Evolutionary conservation across 2,797 vertebrate genomes (phyloP).

Genomic region (Sarcoramphus papa): DNA sequence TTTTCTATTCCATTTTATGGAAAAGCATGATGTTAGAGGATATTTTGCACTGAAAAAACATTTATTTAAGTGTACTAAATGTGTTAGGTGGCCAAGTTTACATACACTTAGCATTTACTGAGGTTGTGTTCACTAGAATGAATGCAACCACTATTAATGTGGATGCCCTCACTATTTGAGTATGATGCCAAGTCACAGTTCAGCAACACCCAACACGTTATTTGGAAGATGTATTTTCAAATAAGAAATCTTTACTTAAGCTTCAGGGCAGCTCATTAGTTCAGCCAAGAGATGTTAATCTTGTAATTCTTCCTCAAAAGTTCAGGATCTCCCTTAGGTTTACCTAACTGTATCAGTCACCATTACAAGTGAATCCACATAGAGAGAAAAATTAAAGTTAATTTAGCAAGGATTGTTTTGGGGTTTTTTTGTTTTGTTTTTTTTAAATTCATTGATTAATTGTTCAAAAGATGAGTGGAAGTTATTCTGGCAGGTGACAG

Average conservation of each 20-base stretch:
- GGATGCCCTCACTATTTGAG: not conserved
- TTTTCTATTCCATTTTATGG: not conserved
- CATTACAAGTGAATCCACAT: not conserved
- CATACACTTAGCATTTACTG: not conserved
- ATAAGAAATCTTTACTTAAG: not conserved
- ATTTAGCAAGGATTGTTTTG: not conserved
- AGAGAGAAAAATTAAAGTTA: not conserved
- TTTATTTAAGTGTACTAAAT: not conserved
- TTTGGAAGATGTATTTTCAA: not conserved
- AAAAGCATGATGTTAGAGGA: not conserved
- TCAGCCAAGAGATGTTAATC: not conserved
- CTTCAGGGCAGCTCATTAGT: not conserved
- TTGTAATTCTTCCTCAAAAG: not conserved
- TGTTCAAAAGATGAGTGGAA: not conserved
- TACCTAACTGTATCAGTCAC: not conserved
- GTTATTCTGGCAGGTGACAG: not conserved
- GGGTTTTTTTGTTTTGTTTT: not conserved
- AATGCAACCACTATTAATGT: not conserved
- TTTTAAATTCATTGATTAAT: not conserved
- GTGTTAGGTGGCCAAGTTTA: not conserved
- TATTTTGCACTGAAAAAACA: not conserved
- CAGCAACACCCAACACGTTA: not conserved
- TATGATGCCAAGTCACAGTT: not conserved
- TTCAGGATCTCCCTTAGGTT: not conserved
- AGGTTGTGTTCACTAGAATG: not conserved